Base-by-base conservation (phyloP, 2,888 invertebrate genomes). In the Coenonympha glycerion region DNA sequence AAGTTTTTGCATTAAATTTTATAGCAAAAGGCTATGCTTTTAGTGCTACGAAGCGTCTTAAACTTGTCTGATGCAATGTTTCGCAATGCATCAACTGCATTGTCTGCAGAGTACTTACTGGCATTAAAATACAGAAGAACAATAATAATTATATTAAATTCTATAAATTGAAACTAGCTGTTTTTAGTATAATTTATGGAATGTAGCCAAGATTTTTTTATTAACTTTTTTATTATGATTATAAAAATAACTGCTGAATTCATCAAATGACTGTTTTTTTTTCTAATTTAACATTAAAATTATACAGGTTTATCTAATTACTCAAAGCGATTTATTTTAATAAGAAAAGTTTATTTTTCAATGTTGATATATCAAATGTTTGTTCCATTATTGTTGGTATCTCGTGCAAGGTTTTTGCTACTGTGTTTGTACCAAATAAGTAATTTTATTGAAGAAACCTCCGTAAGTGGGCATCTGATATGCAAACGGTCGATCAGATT, bases 401-500 rank as follows among this genome's bases (percentile, higher is more conserved):
- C 33, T 15, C 1, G 15, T 31, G 11, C 31, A 33, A 34, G 4
- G n/a, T 2, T 11, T 21, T 21, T 21, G 36, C 37, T 37, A 37
- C 37, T 22, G 36, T n/a, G n/a, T 36, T 4, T 13, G 19, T 9
- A 3, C 8, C 36, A 11, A 4, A 13, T 13, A 13, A n/a, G 18
- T 34, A 4, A 0, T 13, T 21, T 21, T 13, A 39, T 39, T 39
- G 39, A 22, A 39, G 39, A 39, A 24, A 39, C 24, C 8, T 15
- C 13, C 24, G 30, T 30, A 30, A n/a, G 30, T 30, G n/a, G n/a
- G 31, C 16, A 39, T 24, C 24, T 15, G 39, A 39, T 24, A 37
- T 21, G 37, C 22, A 13, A 16, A 24, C 39, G 39, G 39, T 24
- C 39, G 24, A 39, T 39, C 39, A 22, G 24, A 39, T 39, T 39